Base-by-base conservation (phyloP, 2,113 vertebrate species). In the Planiliza haematocheilus region DNA sequence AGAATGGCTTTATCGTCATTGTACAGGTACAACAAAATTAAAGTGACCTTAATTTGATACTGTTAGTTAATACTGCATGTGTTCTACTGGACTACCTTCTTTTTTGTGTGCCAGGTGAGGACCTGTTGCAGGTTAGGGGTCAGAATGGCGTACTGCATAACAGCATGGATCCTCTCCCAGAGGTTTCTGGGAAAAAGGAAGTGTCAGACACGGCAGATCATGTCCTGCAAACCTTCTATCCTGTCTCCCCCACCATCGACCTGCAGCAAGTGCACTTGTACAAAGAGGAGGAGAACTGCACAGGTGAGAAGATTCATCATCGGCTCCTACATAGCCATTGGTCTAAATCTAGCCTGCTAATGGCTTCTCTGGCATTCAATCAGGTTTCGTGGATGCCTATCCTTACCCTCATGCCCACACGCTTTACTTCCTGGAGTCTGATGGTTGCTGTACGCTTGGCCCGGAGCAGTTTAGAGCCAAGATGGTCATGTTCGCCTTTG, bases 401-500 rank as follows among this genome's bases (percentile, higher is more conserved):
- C 93, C 91, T 0, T 97, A 94, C 77, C 83, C 91, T 51, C 92
- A 97, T n/a, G 94, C 94, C 63, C 96, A 97, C 86, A 97, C 96
- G 1, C 43, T 97, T 7, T 97, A 93, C 88, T 82, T 96, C 71
- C 56, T 92, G 87, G 94, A 95, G 34, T 86, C 78, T 17, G 91
- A 85, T 30, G 1, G 46, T 13, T 6, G 10, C 37, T 1, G 30
- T 24, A 93, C 83, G 65, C 94, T 95, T 56, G 73, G 12, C 18
- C 93, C 94, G 2, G 94, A 96, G 5, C 94, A 96, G 70, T 92
- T 97, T 51, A 91, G 93, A 62, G 95, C 95, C 55, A 96, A 95
- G 89, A 95, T 97, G 94, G 48, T 96, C 69, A 95, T 97, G 95
- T 96, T 96, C 52, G 73, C 93, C 34, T 97, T 96, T 65, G 96